phyloP scores from a whole-genome alignment of 2,888 invertebrate genomes.

The Caenorhabditis afra region DNA sequence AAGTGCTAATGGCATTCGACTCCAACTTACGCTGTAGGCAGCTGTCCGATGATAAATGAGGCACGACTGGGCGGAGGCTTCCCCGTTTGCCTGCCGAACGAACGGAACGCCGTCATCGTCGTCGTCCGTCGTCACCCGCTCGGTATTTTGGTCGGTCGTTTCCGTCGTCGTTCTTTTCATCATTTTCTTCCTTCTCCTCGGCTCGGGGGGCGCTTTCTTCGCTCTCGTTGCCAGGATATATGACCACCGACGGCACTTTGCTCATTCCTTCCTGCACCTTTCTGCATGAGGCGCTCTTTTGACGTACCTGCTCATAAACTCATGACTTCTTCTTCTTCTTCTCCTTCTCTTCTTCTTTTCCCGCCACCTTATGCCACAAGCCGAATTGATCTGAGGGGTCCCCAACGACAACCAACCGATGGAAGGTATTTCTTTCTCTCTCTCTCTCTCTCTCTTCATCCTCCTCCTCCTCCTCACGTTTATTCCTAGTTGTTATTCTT shows the following conservation, averaged over 20 bases:
- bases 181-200: slow-evolving; percentile 4
- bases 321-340: slow-evolving; percentile 30
- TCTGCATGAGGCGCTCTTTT: slow-evolving; percentile 3
- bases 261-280: slow-evolving; percentile 9
- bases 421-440: slow-evolving; percentile 11
- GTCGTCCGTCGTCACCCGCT: neutral
- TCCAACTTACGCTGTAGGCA: neutral
- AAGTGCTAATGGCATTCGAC: slow-evolving; percentile 16
- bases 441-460: neutral
- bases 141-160: slow-evolving; percentile 12
- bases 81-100: no score
- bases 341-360: slow-evolving; percentile 2
- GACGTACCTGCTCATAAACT: slow-evolving; percentile 48
- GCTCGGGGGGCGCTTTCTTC: neutral
- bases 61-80: neutral
- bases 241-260: slow-evolving; percentile 13
- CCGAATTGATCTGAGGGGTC: slow-evolving; percentile 41
- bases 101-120: neutral
- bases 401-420: slow-evolving; percentile 23
- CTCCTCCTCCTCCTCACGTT: slow-evolving; percentile 10
- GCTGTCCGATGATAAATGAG: slow-evolving; percentile 24
- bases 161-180: neutral
- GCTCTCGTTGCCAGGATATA: slow-evolving; percentile 35
- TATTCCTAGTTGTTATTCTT: slow-evolving; percentile 52
- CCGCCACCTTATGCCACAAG: slow-evolving; percentile 25